Base-by-base conservation (phyloP, 2,888 invertebrate species). In the Campopleginae sp. region DNA sequence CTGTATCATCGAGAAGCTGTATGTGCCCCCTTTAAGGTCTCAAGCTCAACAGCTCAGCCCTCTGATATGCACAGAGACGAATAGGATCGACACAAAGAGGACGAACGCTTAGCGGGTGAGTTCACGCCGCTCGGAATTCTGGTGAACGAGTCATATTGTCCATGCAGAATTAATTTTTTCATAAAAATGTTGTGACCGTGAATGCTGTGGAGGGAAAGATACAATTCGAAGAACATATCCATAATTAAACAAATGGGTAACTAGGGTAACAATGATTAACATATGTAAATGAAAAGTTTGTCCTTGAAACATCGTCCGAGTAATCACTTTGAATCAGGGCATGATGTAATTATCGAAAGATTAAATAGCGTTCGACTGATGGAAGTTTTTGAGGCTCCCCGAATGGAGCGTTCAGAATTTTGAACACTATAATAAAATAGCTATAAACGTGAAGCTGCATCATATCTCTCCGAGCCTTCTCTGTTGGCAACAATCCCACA, bases 401-500 rank as follows among this genome's bases (percentile, higher is more conserved):
- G 14, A 58, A 27, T 23, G 0, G 12, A 58, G 12, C 54, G 27
- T 27, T 58, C 5, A 27, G 27, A 27, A 58, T 58, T 58, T 58
- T 1, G 54, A 27, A 23, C 54, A 27, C 8, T 38, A 27, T 27
- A 58, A 58, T 58, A 58, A 27, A 8, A 68, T 46, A 17, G n/a
- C 44, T 44, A 31, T n/a, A 74, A 75, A 54, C n/a, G 79, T 12
- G 42, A 58, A 58, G 27, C 27, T 58, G 27, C 27, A 14, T 27
- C 27, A 12, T 5, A 4, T 63, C n/a, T 68, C 54, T 46, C 77
- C 17, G 27, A 48, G 75, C 54, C 44, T 78, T 80, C 33, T 38
- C 63, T 17, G 38, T 27, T 12, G 82, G 66, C 48, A 80, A 66
- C 44, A 79, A 80, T 76, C 19, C 76, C 71, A 66, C 66, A 82